phyloP scores from a whole-genome alignment of 2,888 invertebrate genomes.

The Seladonia tumulorum region DNA sequence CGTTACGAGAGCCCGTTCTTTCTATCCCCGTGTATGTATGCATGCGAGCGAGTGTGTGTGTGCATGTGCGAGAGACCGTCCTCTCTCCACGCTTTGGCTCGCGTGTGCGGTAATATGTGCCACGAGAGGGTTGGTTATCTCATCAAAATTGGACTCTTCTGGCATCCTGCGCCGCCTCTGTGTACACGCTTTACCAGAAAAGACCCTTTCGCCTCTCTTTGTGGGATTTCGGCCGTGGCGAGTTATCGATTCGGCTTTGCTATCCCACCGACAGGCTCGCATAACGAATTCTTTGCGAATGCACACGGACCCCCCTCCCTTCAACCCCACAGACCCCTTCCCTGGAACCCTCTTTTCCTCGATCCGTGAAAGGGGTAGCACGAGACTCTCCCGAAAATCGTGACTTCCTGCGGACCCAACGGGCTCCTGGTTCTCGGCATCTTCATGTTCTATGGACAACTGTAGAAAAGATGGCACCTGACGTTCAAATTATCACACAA shows the following conservation, averaged over 20 bases:
- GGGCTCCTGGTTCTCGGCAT: background rate
- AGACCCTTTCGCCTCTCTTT: conserved; percentile 76
- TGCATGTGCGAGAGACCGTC: background rate
- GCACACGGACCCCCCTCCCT: background rate
- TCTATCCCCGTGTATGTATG: conserved; percentile 4
- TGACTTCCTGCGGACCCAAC: background rate
- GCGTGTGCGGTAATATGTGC: conserved; percentile 77
- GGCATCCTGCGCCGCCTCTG: conserved; percentile 58
- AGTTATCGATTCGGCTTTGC: conserved; percentile 79
- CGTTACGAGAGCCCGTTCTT: conserved; percentile 31
- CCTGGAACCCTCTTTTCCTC: background rate
- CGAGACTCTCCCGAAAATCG: background rate
- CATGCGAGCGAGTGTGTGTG: background rate
- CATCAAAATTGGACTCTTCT: conserved; percentile 82
- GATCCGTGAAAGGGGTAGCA: background rate
- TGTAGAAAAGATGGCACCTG: conserved; percentile 18
- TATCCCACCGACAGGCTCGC: conserved; percentile 41
- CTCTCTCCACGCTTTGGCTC: conserved; percentile 62
- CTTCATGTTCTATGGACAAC: background rate
- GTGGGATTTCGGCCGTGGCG: conserved; percentile 79
- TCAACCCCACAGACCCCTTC: background rate
- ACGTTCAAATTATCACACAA: conserved; percentile 32
- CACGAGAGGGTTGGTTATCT: conserved; percentile 81
- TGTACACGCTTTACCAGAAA: conserved; percentile 59
- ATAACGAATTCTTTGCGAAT: conserved; percentile 44